These are phyloP conservation scores for Phoeniculus purpureus DNA, from an alignment of 2,797 vertebrate genomes.

Conservation along the genomic window DNA sequence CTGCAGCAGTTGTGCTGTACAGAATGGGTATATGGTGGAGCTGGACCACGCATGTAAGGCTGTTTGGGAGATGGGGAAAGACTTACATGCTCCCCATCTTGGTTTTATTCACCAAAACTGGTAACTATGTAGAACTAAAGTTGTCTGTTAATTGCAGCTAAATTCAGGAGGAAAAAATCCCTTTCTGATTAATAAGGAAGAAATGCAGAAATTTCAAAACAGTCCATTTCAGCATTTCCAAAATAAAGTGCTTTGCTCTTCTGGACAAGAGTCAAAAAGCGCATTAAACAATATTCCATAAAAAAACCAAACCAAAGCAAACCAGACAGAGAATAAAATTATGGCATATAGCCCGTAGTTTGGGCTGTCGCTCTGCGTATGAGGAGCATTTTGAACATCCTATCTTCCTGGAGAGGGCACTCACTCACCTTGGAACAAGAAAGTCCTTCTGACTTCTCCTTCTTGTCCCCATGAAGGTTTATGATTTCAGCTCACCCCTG, in stretches of 20 bases:
- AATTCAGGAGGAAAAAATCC: background rate
- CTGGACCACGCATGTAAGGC: background rate
- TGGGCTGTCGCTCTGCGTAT: background rate
- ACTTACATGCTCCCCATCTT: background rate
- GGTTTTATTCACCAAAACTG: background rate
- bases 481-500: background rate
- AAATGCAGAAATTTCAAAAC: conserved; percentile 37
- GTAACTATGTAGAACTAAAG: background rate
- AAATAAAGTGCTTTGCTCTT: background rate
- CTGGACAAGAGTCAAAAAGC: conserved; percentile 20
- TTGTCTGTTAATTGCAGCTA: background rate
- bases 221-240: background rate
- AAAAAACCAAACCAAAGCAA: background rate
- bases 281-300: conserved; percentile 25
- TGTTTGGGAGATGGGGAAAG: background rate
- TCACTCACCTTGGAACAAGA: conserved; percentile 32
- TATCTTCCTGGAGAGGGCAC: conserved; percentile 49
- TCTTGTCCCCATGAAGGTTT: background rate
- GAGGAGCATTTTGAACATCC: conserved; percentile 1
- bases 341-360: background rate
- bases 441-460: background rate
- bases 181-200: conserved; percentile 14
- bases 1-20: accelerated
- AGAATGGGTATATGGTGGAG: background rate
- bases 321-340: background rate